Conservation (phyloP, 2,113 vertebrate species). For the Elachura formosa region DNA sequence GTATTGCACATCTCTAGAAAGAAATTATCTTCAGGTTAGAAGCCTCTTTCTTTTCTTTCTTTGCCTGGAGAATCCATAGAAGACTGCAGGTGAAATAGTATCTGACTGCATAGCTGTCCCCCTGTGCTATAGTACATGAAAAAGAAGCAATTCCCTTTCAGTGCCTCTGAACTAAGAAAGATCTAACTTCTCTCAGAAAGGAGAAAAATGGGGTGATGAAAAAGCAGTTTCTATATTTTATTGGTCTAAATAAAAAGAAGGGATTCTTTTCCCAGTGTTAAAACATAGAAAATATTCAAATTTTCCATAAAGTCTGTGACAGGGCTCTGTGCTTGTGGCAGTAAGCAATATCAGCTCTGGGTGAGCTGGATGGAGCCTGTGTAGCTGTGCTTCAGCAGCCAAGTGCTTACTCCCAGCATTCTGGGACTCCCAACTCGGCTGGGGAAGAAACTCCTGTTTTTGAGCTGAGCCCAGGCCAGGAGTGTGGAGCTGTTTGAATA, state of each 20-base stretch:
- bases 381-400: neutral
- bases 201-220: neutral
- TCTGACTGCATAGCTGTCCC: neutral
- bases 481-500: neutral
- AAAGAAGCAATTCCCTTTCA: neutral
- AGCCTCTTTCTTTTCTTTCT: neutral
- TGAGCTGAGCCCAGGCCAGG: neutral
- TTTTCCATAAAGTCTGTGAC: neutral
- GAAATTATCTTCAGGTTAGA: neutral
- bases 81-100: neutral
- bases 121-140: neutral
- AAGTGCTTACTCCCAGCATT: accelerated
- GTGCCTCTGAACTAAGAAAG: neutral
- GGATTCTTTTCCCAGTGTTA: neutral
- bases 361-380: neutral
- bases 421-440: neutral
- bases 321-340: neutral
- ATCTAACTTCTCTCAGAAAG: neutral
- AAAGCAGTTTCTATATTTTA: neutral
- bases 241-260: neutral
- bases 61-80: neutral
- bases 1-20: neutral
- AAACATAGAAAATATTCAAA: neutral
- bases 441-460: neutral
- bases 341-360: neutral